Evolutionary conservation across 2,888 invertebrate genomes (phyloP), one percentile per base, ranked within the genome.

Genomic region (Pandemis corylana): DNA sequence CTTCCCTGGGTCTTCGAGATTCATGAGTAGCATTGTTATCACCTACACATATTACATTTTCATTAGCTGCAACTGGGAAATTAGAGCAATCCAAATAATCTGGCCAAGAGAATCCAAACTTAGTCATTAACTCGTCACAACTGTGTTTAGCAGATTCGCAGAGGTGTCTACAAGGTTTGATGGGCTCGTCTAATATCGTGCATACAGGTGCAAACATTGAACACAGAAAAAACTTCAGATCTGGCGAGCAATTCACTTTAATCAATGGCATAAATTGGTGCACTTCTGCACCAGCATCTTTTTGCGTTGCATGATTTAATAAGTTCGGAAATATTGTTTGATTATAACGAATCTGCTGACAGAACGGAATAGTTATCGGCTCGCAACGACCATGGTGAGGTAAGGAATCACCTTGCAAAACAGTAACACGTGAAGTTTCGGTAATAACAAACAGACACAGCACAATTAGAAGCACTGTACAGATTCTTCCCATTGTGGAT

Each of bases 301-400:
- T 98, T 89, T 99, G 99, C 82, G 97, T 98, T 79, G 97, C 97
- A 84, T 99, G 99, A 79, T 97, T 97, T 81, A 99, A 95, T 76
- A 99, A 89, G 94, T 99, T 99, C 0, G 99, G 99, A 97, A 99
- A 98, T 82, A 99, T 98, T 0, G 99, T 99, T 92, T 97, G 96
- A 91, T 99, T 99, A 88, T 99, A 99, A 77, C 97, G 96, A 79
- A 99, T 97, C 86, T 98, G 97, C 90, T 97, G 96, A 94, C 99
- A 99, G 85, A 98, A 90, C 68, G 97, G 97, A 82, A 99, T 98
- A 53, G 97, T 98, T 80, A 99, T 99, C 49, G 97, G 97, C 89
- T 99, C 98, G 95, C 99, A 99, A 86, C 97, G 96, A 82, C 97
- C 97, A 90, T 98, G 98, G 84, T 96, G 96, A 44, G 97, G 97